These are phyloP conservation scores for Phorcus lineatus DNA, from an alignment of 2,888 invertebrate genomes.

Conservation along the genomic window DNA sequence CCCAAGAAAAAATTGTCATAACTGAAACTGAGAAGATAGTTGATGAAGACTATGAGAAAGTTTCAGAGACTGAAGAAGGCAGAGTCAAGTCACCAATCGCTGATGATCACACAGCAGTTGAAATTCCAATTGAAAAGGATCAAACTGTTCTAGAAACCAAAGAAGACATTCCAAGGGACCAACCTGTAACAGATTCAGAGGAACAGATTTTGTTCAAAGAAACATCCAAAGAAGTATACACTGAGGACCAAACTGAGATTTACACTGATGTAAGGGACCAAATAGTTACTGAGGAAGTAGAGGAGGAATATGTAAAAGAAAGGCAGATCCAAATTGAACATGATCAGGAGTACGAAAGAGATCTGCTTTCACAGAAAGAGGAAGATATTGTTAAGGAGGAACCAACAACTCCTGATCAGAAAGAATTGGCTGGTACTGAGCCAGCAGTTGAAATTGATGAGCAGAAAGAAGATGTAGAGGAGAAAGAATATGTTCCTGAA, in stretches of 20 bases:
- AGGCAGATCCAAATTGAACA: neutral
- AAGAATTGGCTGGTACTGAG: neutral
- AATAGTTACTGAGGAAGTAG: constrained; percentile 8
- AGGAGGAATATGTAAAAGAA: neutral
- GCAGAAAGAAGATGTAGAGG: neutral
- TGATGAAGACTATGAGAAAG: constrained; percentile 26
- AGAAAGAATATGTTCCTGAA: neutral
- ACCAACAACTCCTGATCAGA: neutral
- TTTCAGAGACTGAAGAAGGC: constrained; percentile 5
- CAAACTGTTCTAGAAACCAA: neutral
- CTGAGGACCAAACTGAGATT: neutral
- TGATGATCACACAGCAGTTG: too few relatives aligned
- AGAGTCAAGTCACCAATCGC: neutral
- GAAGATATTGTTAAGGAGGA: neutral
- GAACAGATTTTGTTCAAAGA: neutral
- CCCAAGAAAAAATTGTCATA: constrained; percentile 1
- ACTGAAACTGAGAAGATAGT: constrained; percentile 27
- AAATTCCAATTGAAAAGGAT: neutral
- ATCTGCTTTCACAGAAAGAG: neutral
- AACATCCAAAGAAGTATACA: constrained; percentile 6
- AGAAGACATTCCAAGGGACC: neutral
- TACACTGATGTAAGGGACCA: constrained; percentile 5
- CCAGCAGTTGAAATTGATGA: neutral
- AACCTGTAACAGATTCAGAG: neutral
- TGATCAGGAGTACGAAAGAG: neutral